phyloP scores from a whole-genome alignment of 2,113 vertebrate species.

The Numenius arquata region DNA sequence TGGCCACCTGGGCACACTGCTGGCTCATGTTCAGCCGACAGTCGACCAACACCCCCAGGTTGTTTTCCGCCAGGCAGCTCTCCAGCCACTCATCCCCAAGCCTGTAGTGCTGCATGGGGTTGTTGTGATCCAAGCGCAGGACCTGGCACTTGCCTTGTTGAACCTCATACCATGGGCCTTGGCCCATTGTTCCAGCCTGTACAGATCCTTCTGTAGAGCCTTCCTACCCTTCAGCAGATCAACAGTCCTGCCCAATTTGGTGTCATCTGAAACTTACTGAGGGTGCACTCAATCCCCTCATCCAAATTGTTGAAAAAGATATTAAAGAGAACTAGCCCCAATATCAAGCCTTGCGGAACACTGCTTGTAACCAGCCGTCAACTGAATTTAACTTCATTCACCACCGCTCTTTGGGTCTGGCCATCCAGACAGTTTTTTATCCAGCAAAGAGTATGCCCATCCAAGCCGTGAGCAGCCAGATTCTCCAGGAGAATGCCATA shows the following conservation, averaged over 20 bases:
- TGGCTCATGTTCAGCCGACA: not conserved
- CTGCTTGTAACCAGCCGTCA: not conserved
- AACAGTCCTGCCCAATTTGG: not conserved
- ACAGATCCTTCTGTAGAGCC: not conserved
- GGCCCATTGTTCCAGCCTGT: not conserved
- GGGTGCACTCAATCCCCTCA: not conserved
- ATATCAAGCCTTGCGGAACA: not conserved
- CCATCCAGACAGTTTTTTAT: not conserved
- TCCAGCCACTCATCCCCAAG: not conserved
- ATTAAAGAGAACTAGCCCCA: not conserved
- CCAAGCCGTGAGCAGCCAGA: not conserved
- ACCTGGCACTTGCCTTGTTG: not conserved
- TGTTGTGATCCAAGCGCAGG: not conserved
- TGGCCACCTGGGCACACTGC: not conserved
- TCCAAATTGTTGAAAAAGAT: not conserved
- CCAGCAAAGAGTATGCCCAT: not conserved
- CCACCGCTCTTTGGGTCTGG: not conserved
- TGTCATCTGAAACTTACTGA: not conserved
- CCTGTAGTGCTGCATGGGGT: not conserved
- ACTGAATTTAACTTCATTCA: not conserved
- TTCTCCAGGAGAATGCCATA: not conserved
- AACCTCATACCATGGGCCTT: not conserved
- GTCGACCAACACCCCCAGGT: not conserved
- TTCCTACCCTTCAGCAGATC: not conserved
- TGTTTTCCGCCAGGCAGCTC: not conserved